These are phyloP conservation scores for Pomacea maculata DNA, from an alignment of 1,140 invertebrate species.

Conservation along the genomic window DNA sequence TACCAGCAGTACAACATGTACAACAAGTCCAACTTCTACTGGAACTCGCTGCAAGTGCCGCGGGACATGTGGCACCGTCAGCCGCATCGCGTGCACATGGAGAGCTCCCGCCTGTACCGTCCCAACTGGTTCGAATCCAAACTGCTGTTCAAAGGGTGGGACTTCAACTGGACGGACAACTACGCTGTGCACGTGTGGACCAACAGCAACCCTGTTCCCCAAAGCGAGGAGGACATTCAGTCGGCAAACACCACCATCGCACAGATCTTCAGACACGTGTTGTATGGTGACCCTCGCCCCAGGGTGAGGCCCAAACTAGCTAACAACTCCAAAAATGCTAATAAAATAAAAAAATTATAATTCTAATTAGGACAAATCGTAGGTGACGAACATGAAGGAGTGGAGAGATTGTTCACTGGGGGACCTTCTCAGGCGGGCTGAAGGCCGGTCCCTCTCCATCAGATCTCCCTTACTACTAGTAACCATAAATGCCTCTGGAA, in stretches of 20 bases:
- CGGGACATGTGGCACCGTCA: conserved; percentile 33
- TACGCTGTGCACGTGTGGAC: conserved; percentile 36
- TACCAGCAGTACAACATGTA: conserved; percentile 29
- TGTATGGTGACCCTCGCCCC: conserved; percentile 26
- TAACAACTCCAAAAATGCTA: too few relatives aligned
- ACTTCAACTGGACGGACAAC: conserved; percentile 34
- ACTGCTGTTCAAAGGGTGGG: conserved; percentile 26
- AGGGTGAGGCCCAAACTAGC: not conserved
- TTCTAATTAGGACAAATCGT: too few relatives aligned
- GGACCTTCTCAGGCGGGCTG: too few relatives aligned
- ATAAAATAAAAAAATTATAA: too few relatives aligned
- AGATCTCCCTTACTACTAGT: too few relatives aligned
- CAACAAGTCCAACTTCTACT: conserved; percentile 27
- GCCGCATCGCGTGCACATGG: conserved; percentile 26
- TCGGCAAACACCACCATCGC: conserved; percentile 31
- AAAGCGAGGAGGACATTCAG: conserved; percentile 20
- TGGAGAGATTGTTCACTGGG: too few relatives aligned
- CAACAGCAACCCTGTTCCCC: conserved; percentile 31
- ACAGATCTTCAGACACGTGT: conserved; percentile 29
- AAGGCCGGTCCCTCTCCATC: too few relatives aligned
- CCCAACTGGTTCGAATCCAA: conserved; percentile 39
- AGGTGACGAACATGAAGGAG: too few relatives aligned
- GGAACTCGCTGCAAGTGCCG: conserved; percentile 34
- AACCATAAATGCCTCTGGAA: too few relatives aligned
- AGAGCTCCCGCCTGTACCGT: conserved; percentile 27